phyloP scores from a whole-genome alignment of 2,888 invertebrate species.

The Plagiodera versicolora region DNA sequence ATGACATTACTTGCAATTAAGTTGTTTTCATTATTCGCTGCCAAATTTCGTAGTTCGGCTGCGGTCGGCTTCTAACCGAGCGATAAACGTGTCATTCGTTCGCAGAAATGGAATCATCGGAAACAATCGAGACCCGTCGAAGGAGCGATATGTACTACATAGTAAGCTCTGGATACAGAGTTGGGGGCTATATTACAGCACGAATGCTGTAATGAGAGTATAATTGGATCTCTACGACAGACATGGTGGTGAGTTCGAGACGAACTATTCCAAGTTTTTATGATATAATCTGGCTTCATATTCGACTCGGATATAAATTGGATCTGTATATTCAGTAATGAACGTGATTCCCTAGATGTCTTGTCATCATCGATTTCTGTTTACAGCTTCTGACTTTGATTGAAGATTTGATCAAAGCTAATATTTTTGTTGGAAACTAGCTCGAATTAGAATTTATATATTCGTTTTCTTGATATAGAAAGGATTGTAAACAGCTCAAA shows the following conservation, averaged over 20 bases:
- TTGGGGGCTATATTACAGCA: constrained; percentile 20
- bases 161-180: constrained; percentile 14
- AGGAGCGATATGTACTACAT: background rate
- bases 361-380: too few relatives aligned
- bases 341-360: too few relatives aligned
- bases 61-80: too few relatives aligned
- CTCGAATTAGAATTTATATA: too few relatives aligned
- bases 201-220: constrained; percentile 19
- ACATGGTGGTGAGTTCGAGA: constrained; percentile 25
- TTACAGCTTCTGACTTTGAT: too few relatives aligned
- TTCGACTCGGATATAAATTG: background rate
- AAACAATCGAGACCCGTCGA: background rate
- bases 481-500: too few relatives aligned
- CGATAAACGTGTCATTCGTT: background rate
- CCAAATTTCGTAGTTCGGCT: too few relatives aligned
- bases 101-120: background rate
- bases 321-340: background rate
- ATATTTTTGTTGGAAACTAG: too few relatives aligned
- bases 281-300: background rate
- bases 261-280: background rate
- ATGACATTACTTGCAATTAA: too few relatives aligned
- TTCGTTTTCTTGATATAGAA: too few relatives aligned
- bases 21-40: too few relatives aligned
- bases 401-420: too few relatives aligned
- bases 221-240: constrained; percentile 23